These are phyloP conservation scores for Panorpa germanica DNA, from an alignment of 2,888 invertebrate genomes.

Conservation along the genomic window DNA sequence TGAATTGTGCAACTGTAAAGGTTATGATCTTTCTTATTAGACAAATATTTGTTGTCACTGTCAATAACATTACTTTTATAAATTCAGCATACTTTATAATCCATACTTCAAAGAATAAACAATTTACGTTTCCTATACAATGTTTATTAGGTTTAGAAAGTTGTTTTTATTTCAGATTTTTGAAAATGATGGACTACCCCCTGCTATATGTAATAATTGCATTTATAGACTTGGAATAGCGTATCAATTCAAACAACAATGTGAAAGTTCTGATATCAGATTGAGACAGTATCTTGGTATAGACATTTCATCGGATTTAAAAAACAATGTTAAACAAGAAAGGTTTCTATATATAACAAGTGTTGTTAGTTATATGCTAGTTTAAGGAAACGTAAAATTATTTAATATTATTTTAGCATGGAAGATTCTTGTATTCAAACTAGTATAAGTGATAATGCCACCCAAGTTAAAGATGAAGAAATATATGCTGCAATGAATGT, in stretches of 20 bases:
- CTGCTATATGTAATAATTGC: slow-evolving; percentile 18
- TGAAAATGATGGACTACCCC: slow-evolving; percentile 17
- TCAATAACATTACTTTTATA: too few species aligned
- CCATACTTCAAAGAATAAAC: too few species aligned
- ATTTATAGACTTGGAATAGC: slow-evolving; percentile 18
- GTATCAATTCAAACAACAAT: slow-evolving; percentile 18
- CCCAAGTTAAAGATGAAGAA: slow-evolving; percentile 11
- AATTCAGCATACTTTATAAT: too few species aligned
- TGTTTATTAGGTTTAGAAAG: too few species aligned
- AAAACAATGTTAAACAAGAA: slow-evolving; percentile 2
- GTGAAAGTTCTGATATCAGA: slow-evolving; percentile 17
- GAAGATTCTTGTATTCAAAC: not conserved
- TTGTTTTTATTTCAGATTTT: slow-evolving; percentile 13
- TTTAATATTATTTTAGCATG: slow-evolving; percentile 1
- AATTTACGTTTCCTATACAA: too few species aligned
- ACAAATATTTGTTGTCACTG: too few species aligned
- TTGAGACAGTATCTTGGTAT: slow-evolving; percentile 15
- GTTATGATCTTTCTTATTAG: slow-evolving; percentile 7
- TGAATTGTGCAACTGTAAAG: slow-evolving; percentile 11
- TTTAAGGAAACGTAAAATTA: too few species aligned
- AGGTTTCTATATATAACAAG: slow-evolving; percentile 4
- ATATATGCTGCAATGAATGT: slow-evolving; percentile 12
- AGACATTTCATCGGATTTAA: too few species aligned
- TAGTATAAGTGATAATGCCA: not conserved
- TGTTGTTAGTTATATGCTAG: slow-evolving; percentile 1